These are phyloP conservation scores for Dryobates pubescens DNA, from an alignment of 2,797 vertebrate genomes.

Conservation along the genomic window DNA sequence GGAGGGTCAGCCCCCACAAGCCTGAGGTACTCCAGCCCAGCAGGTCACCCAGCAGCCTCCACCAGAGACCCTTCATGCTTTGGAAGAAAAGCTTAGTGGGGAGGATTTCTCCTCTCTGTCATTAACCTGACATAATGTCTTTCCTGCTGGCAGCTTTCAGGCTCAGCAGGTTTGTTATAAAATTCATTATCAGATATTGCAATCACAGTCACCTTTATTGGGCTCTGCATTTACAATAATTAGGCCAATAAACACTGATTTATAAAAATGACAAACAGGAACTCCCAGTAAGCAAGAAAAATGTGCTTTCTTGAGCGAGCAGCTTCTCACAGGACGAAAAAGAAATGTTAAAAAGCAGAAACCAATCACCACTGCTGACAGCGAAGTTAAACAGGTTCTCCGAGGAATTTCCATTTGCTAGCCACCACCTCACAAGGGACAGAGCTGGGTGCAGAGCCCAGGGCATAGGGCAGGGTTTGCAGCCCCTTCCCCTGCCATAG, in stretches of 20 bases:
- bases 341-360: neutral
- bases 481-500: neutral
- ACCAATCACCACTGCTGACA: neutral
- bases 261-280: conserved; percentile 77
- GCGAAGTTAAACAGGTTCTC: neutral
- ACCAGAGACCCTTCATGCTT: conserved; percentile 24
- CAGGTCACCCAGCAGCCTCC: neutral
- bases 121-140: conserved; percentile 74
- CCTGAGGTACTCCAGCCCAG: neutral
- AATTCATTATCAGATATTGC: conserved; percentile 76
- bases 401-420: neutral
- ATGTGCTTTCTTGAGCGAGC: conserved; percentile 53
- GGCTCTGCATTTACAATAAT: conserved; percentile 77
- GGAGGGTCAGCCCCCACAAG: neutral
- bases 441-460: neutral
- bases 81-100: conserved; percentile 35
- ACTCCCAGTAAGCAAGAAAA: conserved; percentile 68
- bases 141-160: conserved; percentile 71
- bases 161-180: conserved; percentile 72
- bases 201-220: conserved; percentile 75
- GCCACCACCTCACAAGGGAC: neutral
- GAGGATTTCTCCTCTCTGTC: conserved; percentile 53
- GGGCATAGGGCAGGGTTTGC: neutral
- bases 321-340: conserved; percentile 29
- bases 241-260: conserved; percentile 78